Base-by-base conservation (phyloP, 2,797 vertebrate genomes). In the Aulostomus chinensis region DNA sequence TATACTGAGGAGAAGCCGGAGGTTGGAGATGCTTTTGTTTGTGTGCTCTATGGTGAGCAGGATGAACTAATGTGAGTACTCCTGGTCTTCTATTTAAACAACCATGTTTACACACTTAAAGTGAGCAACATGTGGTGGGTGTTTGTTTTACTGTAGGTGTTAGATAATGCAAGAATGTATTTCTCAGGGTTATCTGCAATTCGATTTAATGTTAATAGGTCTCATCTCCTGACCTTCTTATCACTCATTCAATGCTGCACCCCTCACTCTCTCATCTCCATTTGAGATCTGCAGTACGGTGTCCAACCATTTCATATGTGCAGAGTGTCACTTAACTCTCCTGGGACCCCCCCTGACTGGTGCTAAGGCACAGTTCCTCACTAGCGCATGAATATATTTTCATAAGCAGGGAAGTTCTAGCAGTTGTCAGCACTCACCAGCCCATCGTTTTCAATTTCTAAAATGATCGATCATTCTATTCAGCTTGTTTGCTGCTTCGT, bases 401-500 rank as follows among this genome's bases (percentile, higher is more conserved):
- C 48, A 4, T n/a, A 53, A 42, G 74, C 67, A 54, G 54, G 46
- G 55, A 54, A 54, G 63, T 68, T 86, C 86, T 62, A 78, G 78
- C 68, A 66, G 65, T 73, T 79, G 78, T 90, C 87, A 88, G 89
- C 86, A 89, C 29, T 83, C 76, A 58, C 37, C 49, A 28, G 58
- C 58, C 47, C 81, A 82, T 85, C 72, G 50, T 76, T 88, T 72
- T 74, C 68, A 70, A 81, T 86, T 79, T 76, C 63, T 80, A 60
- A 81, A 76, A 77, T 80, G 62, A 87, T 91, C 81, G 85, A 73
- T 90, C 87, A 84, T 81, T 51, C 56, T 39, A 55, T 85, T 74
- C 60, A 73, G 58, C 77, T 59, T 75, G 68, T 81, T 80, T 68
- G 68, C 55, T 68, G 64, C 73, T 77, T 51, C 41, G 29, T 53